Conservation (phyloP, 2,888 invertebrate species). For the Agriopis aurantiaria region DNA sequence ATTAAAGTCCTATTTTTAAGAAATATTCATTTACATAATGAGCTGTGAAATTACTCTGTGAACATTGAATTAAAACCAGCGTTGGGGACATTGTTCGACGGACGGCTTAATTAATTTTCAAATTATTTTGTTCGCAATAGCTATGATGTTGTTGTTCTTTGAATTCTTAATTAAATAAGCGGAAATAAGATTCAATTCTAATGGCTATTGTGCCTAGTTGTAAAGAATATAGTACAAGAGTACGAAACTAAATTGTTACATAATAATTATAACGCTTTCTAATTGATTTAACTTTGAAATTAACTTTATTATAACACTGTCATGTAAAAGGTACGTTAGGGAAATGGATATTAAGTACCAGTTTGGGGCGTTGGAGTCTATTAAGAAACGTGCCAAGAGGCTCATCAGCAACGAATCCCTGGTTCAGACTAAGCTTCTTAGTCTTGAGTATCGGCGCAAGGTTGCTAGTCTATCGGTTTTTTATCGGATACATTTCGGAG, state of each 20-base stretch:
- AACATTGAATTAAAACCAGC: slow-evolving; percentile 58
- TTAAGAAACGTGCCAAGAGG: too few species aligned
- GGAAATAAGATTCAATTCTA: slow-evolving; percentile 27
- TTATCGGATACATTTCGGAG: too few species aligned
- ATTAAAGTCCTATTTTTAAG: slow-evolving; percentile 54
- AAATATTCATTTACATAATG: slow-evolving; percentile 64
- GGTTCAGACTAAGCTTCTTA: too few species aligned
- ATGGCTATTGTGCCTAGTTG: slow-evolving; percentile 8
- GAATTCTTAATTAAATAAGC: slow-evolving; percentile 27
- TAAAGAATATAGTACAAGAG: not conserved
- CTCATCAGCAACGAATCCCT: too few species aligned
- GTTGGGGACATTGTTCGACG: slow-evolving; percentile 56
- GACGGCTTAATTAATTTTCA: slow-evolving; percentile 62
- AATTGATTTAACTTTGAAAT: slow-evolving; percentile 3
- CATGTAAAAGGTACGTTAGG: not conserved
- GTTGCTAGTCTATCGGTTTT: too few species aligned
- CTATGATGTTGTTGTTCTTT: slow-evolving; percentile 20
- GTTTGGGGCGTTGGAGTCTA: too few species aligned
- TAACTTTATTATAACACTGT: not conserved
- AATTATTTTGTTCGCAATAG: slow-evolving; percentile 52
- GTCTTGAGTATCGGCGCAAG: too few species aligned
- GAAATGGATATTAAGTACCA: too few species aligned
- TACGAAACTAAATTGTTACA: not conserved
- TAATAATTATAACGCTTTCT: slow-evolving; percentile 6
- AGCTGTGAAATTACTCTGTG: slow-evolving; percentile 56